These are phyloP conservation scores for Drosophila borealis DNA, from an alignment of 2,888 invertebrate genomes.

Conservation along the genomic window DNA sequence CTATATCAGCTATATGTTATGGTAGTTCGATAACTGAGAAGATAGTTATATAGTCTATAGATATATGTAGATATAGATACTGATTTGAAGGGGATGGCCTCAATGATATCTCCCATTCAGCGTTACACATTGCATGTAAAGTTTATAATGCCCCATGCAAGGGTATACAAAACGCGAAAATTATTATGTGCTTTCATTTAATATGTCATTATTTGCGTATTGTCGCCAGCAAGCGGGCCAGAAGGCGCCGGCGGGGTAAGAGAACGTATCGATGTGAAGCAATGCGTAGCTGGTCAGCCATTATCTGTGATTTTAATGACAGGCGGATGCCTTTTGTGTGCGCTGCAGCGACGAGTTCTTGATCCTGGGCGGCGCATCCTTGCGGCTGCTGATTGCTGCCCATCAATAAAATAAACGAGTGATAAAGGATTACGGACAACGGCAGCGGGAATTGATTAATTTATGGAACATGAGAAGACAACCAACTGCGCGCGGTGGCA, in stretches of 20 bases:
- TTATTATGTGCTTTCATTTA: constrained; percentile 65
- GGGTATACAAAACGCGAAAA: constrained; percentile 15
- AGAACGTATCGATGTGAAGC: constrained; percentile 13
- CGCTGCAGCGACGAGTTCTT: constrained; percentile 8
- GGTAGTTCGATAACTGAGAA: too few species aligned
- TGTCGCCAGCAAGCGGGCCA: constrained; percentile 44
- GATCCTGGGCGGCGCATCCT: constrained; percentile 36
- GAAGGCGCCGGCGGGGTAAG: not conserved
- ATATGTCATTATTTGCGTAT: constrained; percentile 74
- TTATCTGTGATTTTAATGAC: constrained; percentile 57
- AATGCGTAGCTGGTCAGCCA: constrained; percentile 17
- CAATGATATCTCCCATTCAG: not conserved
- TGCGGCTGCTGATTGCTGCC: constrained; percentile 47
- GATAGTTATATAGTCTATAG: too few species aligned
- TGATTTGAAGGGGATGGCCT: too few species aligned
- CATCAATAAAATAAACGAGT: constrained; percentile 66
- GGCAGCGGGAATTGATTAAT: constrained; percentile 66
- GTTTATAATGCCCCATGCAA: not conserved
- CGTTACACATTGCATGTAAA: not conserved
- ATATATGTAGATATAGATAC: too few species aligned
- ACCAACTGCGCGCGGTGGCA: constrained; percentile 15
- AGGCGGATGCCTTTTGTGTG: constrained; percentile 27
- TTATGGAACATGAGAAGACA: constrained; percentile 61
- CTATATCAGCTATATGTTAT: too few species aligned
- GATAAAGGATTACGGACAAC: constrained; percentile 54